These are phyloP conservation scores for Trichopria drosophilae DNA, from an alignment of 2,888 invertebrate species.

Conservation along the genomic window DNA sequence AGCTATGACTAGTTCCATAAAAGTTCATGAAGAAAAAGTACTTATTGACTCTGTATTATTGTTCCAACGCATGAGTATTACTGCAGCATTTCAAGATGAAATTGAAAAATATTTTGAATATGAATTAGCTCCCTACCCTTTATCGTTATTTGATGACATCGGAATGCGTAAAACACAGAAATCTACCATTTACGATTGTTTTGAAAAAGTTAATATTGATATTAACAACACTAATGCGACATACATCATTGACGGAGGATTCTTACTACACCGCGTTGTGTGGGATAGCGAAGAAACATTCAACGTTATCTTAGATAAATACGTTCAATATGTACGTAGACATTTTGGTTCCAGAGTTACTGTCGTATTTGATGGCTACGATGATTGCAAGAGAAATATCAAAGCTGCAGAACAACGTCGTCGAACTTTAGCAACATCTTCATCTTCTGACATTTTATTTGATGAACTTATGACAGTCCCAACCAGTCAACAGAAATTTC, in stretches of 20 bases:
- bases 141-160: slow-evolving; percentile 36
- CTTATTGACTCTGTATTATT: slow-evolving; percentile 30
- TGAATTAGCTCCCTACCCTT: slow-evolving; percentile 35
- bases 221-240: not conserved
- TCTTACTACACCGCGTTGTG: slow-evolving; percentile 46
- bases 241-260: slow-evolving; percentile 42
- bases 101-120: slow-evolving; percentile 31
- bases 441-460: not conserved
- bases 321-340: slow-evolving; percentile 35
- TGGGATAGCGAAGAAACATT: slow-evolving; percentile 44
- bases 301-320: slow-evolving; percentile 37
- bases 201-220: slow-evolving; percentile 21
- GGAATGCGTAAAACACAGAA: slow-evolving; percentile 36
- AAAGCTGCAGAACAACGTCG: not conserved
- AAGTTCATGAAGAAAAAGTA: slow-evolving; percentile 41
- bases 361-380: slow-evolving; percentile 30
- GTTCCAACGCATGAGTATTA: slow-evolving; percentile 33
- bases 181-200: slow-evolving; percentile 21
- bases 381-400: not conserved
- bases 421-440: no score
- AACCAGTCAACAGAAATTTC: not conserved
- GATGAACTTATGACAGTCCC: not conserved
- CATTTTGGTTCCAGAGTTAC: slow-evolving; percentile 25
- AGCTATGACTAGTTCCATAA: slow-evolving; percentile 42
- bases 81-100: slow-evolving; percentile 30